Base-by-base conservation (phyloP, 2,113 vertebrate species). In the Cottus gobio region DNA sequence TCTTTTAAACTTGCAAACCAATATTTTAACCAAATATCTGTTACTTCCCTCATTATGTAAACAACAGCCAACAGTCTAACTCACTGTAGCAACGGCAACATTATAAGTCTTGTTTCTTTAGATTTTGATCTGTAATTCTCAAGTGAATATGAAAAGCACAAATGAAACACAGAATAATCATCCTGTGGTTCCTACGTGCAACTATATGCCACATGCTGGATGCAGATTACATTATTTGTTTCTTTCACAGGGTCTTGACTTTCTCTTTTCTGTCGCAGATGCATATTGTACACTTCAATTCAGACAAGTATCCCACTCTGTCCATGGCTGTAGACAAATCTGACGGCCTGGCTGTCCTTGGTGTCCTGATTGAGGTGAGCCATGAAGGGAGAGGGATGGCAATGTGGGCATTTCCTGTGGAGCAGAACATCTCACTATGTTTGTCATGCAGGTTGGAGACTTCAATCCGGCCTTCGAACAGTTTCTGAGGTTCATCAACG, bases 211-310 rank as follows among this genome's bases (percentile, higher is more conserved):
- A 24, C 52, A 26, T 26, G 12, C 39, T 42, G 39, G 2, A 13
- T 28, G 54, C 11, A 7, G 44, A 52, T 67, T 46, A 0, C 13
- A 42, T 56, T 22, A 28, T 61, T 58, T 7, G 9, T 50, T 69
- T 36, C 15, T 22, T 71, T 7, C n/a, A 13, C 5, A 24, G 10
- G 12, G 22, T 71, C 11, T 72, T 85, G 18, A 42, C 0, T n/a
- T 64, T 62, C 24, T 92, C 15, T 34, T 60, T 70, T 58, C 4
- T 83, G 16, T 83, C 44, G 76, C 87, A 99, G 98, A 85, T 99
- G 89, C 98, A 99, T 37, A 87, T 99, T 20, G 97, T 99, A 16
- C 97, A 98, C 90, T 99, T 95, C 80, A 99, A 99, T 89, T 96
- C 98, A 4, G 97, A 97, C 71, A 96, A 94, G 80, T 99, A 99